phyloP scores from a whole-genome alignment of 2,888 invertebrate genomes.

The Protodeltote pygarga region DNA sequence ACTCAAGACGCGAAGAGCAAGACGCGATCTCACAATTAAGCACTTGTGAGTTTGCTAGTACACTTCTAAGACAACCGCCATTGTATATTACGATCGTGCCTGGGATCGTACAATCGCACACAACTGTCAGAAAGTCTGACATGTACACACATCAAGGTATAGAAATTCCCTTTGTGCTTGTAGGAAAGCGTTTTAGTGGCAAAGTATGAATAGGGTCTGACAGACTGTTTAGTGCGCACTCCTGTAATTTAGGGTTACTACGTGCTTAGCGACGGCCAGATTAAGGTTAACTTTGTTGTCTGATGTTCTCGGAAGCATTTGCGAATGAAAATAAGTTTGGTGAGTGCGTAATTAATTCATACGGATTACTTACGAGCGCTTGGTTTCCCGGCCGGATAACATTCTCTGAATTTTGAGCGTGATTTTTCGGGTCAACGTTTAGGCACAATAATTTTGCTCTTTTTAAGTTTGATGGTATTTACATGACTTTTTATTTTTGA shows the following conservation, averaged over 20 bases:
- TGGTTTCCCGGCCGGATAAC: not conserved
- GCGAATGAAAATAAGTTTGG: conserved; percentile 30
- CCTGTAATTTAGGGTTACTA: conserved; percentile 57
- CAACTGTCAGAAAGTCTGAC: conserved; percentile 52
- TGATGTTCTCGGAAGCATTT: conserved; percentile 25
- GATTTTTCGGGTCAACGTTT: conserved; percentile 1
- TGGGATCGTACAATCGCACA: conserved; percentile 49
- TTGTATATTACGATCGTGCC: too few relatives aligned
- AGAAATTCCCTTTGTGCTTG: conserved; percentile 61
- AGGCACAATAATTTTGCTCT: not conserved
- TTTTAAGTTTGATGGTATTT: not conserved
- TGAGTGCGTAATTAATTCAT: conserved; percentile 28
- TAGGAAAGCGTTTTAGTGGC: conserved; percentile 56
- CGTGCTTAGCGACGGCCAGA: conserved; percentile 45
- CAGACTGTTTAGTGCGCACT: conserved; percentile 61
- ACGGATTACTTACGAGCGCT: conserved; percentile 10
- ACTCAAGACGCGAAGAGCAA: conserved; percentile 27
- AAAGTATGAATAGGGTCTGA: conserved; percentile 68
- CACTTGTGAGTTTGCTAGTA: conserved; percentile 44
- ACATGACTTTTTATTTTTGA: too few relatives aligned
- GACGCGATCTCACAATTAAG: conserved; percentile 47
- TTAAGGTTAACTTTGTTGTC: conserved; percentile 46
- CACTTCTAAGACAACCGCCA: conserved; percentile 54
- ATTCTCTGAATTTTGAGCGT: conserved; percentile 7
- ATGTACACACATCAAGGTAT: conserved; percentile 46